These are phyloP conservation scores for Athalia cordata DNA, from an alignment of 2,888 invertebrate species.

Conservation along the genomic window DNA sequence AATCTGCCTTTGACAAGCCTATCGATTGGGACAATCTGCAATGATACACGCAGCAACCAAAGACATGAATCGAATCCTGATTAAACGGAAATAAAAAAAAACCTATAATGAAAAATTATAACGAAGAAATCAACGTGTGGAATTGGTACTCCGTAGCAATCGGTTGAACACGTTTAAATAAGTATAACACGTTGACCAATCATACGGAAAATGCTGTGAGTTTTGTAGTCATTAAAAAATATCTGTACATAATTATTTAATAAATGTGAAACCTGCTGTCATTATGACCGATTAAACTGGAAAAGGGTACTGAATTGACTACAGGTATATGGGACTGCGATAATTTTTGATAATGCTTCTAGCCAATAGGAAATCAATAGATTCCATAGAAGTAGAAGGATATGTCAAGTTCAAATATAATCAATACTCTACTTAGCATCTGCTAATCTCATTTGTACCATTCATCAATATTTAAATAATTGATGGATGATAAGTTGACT, in stretches of 20 bases:
- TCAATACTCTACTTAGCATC: slow-evolving; percentile 1
- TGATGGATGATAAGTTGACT: not conserved
- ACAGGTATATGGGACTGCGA: no score
- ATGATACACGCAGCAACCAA: slow-evolving; percentile 51
- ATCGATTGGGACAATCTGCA: slow-evolving; percentile 93
- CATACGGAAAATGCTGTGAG: not conserved
- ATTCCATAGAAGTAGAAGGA: slow-evolving; percentile 9
- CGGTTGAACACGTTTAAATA: no score
- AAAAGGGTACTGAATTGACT: no score
- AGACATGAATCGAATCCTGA: slow-evolving; percentile 60
- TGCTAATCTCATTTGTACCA: not conserved
- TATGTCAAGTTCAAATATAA: not conserved
- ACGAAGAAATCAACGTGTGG: no score
- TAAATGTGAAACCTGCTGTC: not conserved
- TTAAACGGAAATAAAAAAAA: slow-evolving; percentile 49
- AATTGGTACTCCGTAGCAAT: not conserved
- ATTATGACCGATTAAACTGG: not conserved
- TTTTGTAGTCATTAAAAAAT: not conserved
- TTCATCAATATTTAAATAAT: not conserved
- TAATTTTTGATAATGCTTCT: not conserved
- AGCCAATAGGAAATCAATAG: not conserved
- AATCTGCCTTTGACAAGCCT: slow-evolving; percentile 97
- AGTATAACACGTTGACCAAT: no score
- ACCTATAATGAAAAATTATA: not conserved
- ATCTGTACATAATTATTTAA: not conserved